phyloP scores from a whole-genome alignment of 2,797 vertebrate species.

The Eptatretus atami region DNA sequence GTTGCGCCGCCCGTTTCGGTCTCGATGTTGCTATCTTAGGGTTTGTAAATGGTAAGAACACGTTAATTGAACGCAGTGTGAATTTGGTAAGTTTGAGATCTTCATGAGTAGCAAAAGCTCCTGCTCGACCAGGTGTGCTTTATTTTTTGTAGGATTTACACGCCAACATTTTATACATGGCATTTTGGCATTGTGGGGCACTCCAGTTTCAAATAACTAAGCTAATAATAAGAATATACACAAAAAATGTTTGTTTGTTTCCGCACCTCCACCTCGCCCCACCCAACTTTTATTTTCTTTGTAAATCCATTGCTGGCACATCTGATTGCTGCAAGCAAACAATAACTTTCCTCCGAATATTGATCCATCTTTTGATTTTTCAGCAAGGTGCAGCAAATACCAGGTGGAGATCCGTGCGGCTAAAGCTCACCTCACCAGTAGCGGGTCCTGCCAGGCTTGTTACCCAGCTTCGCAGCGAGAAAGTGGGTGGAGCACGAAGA shows the following conservation, averaged over 20 bases:
- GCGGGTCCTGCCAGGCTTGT: constrained; percentile 88
- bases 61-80: too few species aligned
- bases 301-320: neutral
- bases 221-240: neutral
- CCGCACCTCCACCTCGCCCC: constrained; percentile 1
- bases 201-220: too few species aligned
- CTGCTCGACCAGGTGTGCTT: too few species aligned
- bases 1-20: too few species aligned
- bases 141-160: too few species aligned
- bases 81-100: too few species aligned
- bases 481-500: constrained; percentile 16
- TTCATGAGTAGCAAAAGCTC: too few species aligned
- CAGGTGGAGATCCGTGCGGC: constrained; percentile 81
- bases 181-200: too few species aligned
- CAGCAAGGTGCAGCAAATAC: constrained; percentile 82
- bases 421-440: constrained; percentile 93
- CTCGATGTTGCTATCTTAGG: too few species aligned
- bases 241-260: too few species aligned
- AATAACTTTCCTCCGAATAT: neutral
- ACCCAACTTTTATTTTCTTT: neutral
- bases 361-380: neutral
- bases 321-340: neutral
- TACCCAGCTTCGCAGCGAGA: constrained; percentile 72
- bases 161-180: too few species aligned
- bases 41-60: too few species aligned